Evolutionary conservation across 2,888 invertebrate species (phyloP).

Genomic region (Eueremaeus valkanovi): DNA sequence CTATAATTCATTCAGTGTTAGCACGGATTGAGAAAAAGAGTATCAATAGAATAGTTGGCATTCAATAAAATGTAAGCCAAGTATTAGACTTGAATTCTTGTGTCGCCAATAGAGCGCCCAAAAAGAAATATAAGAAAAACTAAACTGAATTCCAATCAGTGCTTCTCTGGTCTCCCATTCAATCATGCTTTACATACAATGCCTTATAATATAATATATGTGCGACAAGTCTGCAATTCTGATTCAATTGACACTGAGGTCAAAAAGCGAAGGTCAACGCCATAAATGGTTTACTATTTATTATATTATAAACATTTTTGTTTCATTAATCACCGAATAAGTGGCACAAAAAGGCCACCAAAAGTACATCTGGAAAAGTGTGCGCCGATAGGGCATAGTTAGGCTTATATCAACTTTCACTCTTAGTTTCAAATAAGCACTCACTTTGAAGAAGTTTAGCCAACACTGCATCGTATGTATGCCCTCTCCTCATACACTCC

Average conservation of each 20-base stretch:
- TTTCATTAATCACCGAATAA: constrained; percentile 8
- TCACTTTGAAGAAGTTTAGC: background rate
- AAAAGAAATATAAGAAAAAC: background rate
- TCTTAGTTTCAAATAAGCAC: background rate
- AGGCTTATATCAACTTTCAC: background rate
- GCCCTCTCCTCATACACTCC: too few species aligned
- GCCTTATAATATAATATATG: background rate
- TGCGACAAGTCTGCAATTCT: background rate
- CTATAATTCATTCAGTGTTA: too few species aligned
- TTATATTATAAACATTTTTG: background rate
- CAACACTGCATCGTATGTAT: too few species aligned
- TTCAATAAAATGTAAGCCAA: constrained; percentile 7
- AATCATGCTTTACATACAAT: background rate
- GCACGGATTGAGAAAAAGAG: too few species aligned
- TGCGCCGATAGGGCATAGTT: background rate
- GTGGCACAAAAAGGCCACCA: background rate
- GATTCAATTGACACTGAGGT: background rate
- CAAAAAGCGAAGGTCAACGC: background rate
- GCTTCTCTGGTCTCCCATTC: background rate
- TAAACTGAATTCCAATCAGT: background rate
- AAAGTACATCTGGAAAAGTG: constrained; percentile 14
- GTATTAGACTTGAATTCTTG: background rate
- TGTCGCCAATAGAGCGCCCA: background rate
- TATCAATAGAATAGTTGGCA: too few species aligned
- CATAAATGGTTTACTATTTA: background rate